Base-by-base conservation (phyloP, 2,888 invertebrate species). In the Augochlorella aurata region DNA sequence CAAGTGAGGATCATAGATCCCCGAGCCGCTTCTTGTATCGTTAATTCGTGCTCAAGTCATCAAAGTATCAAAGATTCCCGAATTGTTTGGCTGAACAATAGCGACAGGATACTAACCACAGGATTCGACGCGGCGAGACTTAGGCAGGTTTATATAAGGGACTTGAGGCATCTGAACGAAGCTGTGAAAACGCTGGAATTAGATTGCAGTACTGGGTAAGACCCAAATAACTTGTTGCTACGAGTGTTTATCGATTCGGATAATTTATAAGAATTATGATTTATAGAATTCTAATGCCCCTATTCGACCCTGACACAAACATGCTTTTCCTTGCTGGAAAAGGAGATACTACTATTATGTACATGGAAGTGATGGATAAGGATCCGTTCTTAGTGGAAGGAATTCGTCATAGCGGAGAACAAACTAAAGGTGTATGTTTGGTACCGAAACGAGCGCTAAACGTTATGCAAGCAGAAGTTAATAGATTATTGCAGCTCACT, bases 391-490 rank as follows among this genome's bases (percentile, higher is more conserved):
- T 98, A n/a, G 97, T 97, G 78, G 98, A 98, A 93, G 98, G 98
- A 38, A 94, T 97, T 83, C 95, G 97, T 76, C 97, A 98, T 94
- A 97, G 97, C 29, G 96, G 98, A n/a, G 98, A 98, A 91, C 99
- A 99, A 94, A 98, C 98, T 0, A 98, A 98, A 93, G 99, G 99
- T 7, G 98, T 98, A 3, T 98, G 98, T 90, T 93, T 99, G 83
- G 97, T 98, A 68, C 98, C 98, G 9, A 99, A 99, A 94, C 95
- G 98, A 79, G 98, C 98, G 0, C 94, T 99, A 58, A 96, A 97
- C 89, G 98, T 99, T n/a, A 99, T 99, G 99, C 97, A 98, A 89
- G 98, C 98, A 0, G 99, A 99, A 94, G 99, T 99, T 7, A 98
- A 98, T 94, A 94, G 98, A 85, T 95, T 99, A 68, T 94, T 99